These are phyloP conservation scores for Pandemis cinnamomeana DNA, from an alignment of 2,888 invertebrate species.

Conservation along the genomic window DNA sequence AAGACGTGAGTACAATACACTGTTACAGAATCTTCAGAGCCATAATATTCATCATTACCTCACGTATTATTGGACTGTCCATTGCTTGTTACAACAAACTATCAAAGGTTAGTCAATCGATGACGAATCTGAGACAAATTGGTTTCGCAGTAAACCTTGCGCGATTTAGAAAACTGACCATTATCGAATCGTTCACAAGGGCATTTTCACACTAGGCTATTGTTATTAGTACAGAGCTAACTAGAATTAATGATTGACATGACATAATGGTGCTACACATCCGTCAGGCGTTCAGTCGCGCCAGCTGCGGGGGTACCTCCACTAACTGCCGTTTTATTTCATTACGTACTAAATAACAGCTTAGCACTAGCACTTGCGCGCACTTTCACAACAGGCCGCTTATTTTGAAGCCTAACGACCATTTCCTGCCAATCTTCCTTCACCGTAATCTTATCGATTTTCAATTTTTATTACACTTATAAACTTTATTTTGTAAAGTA, in stretches of 20 bases:
- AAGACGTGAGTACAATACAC: conserved; percentile 17
- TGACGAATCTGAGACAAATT: conserved; percentile 18
- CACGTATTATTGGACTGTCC: conserved; percentile 7
- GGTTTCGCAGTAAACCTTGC: conserved; percentile 27
- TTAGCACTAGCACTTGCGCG: conserved; percentile 9
- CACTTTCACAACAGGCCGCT: conserved; percentile 32
- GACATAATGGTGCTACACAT: conserved; percentile 28
- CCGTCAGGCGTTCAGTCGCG: conserved; percentile 11
- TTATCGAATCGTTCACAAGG: conserved; percentile 10
- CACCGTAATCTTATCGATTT: conserved; percentile 2
- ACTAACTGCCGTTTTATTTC: conserved; percentile 17
- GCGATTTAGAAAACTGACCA: conserved; percentile 24
- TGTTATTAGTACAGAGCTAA: neutral
- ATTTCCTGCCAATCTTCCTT: conserved; percentile 24
- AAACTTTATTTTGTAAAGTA: conserved; percentile 8
- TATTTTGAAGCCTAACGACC: conserved; percentile 22
- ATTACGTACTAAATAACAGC: conserved; percentile 30
- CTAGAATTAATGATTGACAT: conserved; percentile 18
- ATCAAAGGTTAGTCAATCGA: conserved; percentile 8
- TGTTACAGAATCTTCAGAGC: neutral
- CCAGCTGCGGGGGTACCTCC: neutral
- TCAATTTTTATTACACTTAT: conserved; percentile 12
- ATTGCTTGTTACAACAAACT: conserved; percentile 14
- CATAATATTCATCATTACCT: neutral
- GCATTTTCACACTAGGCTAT: conserved; percentile 24